Evolutionary conservation across 2,888 invertebrate genomes (phyloP).

Genomic region (Mesodorylaimus sp.): DNA sequence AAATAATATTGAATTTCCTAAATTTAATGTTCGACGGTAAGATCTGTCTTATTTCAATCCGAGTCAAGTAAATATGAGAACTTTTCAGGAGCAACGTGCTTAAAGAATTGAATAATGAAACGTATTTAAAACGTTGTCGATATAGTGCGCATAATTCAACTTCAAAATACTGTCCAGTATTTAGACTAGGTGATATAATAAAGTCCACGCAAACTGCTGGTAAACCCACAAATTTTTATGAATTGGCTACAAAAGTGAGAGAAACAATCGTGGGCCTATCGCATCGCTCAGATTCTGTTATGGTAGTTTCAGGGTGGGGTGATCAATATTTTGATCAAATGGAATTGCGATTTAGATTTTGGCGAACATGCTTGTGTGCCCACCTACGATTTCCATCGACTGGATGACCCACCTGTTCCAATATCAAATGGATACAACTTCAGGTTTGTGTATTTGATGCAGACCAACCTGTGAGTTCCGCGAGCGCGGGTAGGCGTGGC

Average conservation of each 20-base stretch:
- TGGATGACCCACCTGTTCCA: conserved; percentile 32
- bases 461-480: too few relatives aligned
- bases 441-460: too few relatives aligned
- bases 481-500: too few relatives aligned
- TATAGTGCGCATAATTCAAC: conserved; percentile 25
- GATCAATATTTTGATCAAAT: conserved; percentile 34
- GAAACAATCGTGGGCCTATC: too few relatives aligned
- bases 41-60: too few relatives aligned
- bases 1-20: conserved; percentile 36
- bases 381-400: conserved; percentile 33
- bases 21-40: conserved; percentile 19
- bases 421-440: conserved; percentile 38
- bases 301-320: conserved; percentile 34
- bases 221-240: too few relatives aligned
- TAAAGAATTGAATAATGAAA: conserved; percentile 21
- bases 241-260: too few relatives aligned
- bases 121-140: conserved; percentile 28
- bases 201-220: too few relatives aligned
- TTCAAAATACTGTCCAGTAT: conserved; percentile 34
- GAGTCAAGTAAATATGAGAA: too few relatives aligned
- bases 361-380: conserved; percentile 33
- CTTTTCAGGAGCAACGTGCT: conserved; percentile 29
- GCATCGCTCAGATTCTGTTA: too few relatives aligned
- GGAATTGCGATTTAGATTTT: conserved; percentile 38
- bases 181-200: conserved; percentile 31